Conservation (phyloP, 2,797 vertebrate species). For the Girardinus metallicus region DNA sequence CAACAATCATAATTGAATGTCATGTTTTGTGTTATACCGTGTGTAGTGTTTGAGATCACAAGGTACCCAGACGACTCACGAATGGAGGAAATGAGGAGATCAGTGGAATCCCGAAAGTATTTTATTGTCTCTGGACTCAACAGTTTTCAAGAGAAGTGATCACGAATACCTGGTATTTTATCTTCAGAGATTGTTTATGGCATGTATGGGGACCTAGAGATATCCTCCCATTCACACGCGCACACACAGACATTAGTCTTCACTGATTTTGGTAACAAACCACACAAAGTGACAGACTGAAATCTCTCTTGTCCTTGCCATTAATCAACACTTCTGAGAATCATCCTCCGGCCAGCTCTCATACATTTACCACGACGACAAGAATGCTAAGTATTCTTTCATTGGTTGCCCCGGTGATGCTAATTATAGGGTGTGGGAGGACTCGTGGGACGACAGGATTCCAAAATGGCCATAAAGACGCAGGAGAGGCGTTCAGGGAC, state of each 20-base stretch:
- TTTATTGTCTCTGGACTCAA: conserved; percentile 5
- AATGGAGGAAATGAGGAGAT: conserved; percentile 13
- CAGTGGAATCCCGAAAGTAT: conserved; percentile 6
- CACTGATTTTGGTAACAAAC: conserved; percentile 24
- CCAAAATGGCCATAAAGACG: conserved; percentile 66
- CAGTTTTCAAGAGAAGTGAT: conserved; percentile 21
- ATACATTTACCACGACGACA: conserved; percentile 68
- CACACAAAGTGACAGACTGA: conserved; percentile 56
- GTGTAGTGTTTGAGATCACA: background rate
- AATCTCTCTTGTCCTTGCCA: conserved; percentile 59
- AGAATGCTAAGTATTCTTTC: conserved; percentile 79
- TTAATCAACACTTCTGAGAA: conserved; percentile 67
- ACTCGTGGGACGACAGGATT: conserved; percentile 71
- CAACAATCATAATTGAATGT: background rate
- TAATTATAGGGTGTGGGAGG: conserved; percentile 80
- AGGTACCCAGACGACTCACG: background rate
- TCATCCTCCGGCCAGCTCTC: conserved; percentile 64
- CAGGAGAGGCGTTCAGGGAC: conserved; percentile 69
- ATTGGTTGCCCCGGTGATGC: conserved; percentile 75
- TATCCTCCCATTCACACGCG: background rate
- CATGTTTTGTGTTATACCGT: background rate
- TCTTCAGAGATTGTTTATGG: conserved; percentile 21
- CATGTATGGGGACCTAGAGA: background rate
- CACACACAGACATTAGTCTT: background rate
- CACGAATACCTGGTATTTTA: conserved; percentile 7